Conservation (phyloP, 1,140 invertebrate species). For the Conus betulinus region DNA sequence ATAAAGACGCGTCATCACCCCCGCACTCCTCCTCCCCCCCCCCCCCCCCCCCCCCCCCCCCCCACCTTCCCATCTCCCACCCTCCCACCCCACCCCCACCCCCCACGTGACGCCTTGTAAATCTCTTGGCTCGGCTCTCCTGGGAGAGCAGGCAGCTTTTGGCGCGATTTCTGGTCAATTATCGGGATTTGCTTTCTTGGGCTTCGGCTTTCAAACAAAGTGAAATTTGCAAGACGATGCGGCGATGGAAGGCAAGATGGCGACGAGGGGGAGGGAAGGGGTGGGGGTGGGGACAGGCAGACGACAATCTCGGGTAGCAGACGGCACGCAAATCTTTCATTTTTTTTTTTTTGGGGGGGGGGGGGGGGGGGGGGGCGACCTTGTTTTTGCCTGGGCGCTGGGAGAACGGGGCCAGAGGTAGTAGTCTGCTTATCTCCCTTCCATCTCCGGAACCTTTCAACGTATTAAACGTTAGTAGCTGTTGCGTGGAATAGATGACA, state of each 20-base stretch:
- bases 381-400: neutral
- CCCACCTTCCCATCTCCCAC: no score
- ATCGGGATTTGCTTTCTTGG: conserved; percentile 36
- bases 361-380: neutral
- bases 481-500: conserved; percentile 16
- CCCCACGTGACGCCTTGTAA: conserved; percentile 20
- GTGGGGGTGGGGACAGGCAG: neutral
- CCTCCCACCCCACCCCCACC: no score
- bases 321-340: conserved; percentile 32
- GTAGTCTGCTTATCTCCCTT: conserved; percentile 19
- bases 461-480: conserved; percentile 14
- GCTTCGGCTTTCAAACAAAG: conserved; percentile 37
- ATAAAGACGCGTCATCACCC: conserved; percentile 40
- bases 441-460: conserved; percentile 35
- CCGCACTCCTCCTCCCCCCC: neutral
- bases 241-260: conserved; percentile 37
- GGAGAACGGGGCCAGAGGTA: neutral
- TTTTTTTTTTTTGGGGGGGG: no score
- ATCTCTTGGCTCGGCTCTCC: conserved; percentile 15
- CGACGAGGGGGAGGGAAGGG: neutral
- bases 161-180: conserved; percentile 39
- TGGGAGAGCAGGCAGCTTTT: conserved; percentile 16
- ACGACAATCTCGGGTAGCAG: conserved; percentile 29
- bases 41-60: no score
- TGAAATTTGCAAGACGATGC: conserved; percentile 41